Evolutionary conservation across 2,113 vertebrate genomes (phyloP), one percentile per base, ranked within the genome.

Genomic region (Corynorhinus townsendii): DNA sequence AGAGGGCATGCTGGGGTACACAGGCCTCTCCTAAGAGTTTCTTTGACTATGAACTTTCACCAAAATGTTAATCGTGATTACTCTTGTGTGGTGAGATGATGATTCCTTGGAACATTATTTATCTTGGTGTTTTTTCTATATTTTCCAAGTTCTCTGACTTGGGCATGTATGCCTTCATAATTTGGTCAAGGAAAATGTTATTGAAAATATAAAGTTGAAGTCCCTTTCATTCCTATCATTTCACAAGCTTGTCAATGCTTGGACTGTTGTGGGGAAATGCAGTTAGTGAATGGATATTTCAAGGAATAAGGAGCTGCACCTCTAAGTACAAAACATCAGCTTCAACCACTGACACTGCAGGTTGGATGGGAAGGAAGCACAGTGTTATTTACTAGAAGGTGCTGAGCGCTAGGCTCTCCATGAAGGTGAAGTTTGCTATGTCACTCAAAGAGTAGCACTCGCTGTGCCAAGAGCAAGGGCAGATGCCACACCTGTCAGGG

Each of bases 141-240:
- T 43, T 95, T 87, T 96, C 80, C 76, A 92, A 87, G n/a, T 72
- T 95, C 64, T 68, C 24, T 80, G 86, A 68, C 56, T 38, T 68
- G 35, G 71, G n/a, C 71, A 80, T 56, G 26, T 35, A 40, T 80
- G 54, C n/a, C 76, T 96, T 89, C 11, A 0, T 71, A 89, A 80
- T 62, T 59, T 40, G 19, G 38, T n/a, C 3, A 26, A 90, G 20
- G 75, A 91, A 93, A 96, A 93, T 68, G 49, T 40, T 89, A 68
- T 75, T 89, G 52, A 89, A 77, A 89, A 40, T 43, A 77, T 38
- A 91, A 86, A 90, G 72, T 85, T 73, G 22, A 95, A 66, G 30
- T 68, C 69, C 11, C 47, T 93, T 89, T 89, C n/a, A 69, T 90
- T 95, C 35, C n/a, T 69, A 30, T 87, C 35, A 95, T 87, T 91